phyloP scores from a whole-genome alignment of 2,888 invertebrate species.

The Synanthedon formicaeformis region DNA sequence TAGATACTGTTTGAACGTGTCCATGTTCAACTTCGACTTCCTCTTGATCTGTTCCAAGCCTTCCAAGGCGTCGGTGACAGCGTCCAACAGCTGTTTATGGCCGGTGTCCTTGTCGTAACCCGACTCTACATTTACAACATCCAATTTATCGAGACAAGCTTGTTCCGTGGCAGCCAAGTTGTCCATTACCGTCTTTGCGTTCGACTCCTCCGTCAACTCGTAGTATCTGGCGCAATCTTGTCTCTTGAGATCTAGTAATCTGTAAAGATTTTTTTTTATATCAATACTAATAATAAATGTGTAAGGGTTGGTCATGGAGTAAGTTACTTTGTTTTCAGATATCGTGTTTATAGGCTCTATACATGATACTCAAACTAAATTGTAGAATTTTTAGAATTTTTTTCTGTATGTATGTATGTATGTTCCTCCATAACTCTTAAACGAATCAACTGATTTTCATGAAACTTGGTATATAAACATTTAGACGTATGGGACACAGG shows the following conservation, averaged over 20 bases:
- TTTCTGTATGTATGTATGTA: no score
- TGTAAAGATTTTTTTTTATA: no score
- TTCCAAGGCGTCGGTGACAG: constrained; percentile 48
- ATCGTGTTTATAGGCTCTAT: no score
- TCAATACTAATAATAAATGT: no score
- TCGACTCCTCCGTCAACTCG: constrained; percentile 28
- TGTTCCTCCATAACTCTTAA: no score
- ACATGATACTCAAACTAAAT: no score
- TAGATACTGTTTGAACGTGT: constrained; percentile 40
- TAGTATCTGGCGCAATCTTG: constrained; percentile 31
- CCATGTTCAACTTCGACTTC: constrained; percentile 38
- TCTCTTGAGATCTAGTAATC: constrained; percentile 41
- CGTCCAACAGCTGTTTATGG: constrained; percentile 46
- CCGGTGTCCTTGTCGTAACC: constrained; percentile 44
- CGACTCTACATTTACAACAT: constrained; percentile 47
- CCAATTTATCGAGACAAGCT: constrained; percentile 34
- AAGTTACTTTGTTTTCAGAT: no score
- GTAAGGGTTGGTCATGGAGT: no score
- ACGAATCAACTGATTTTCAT: no score
- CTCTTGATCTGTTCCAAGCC: constrained; percentile 49
- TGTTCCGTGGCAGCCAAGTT: constrained; percentile 30
- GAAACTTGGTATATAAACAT: no score
- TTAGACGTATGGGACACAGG: no score
- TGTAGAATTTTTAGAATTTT: no score
- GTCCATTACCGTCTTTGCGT: constrained; percentile 23